These are phyloP conservation scores for Camponotus fellah DNA, from an alignment of 2,888 invertebrate genomes.

Conservation along the genomic window DNA sequence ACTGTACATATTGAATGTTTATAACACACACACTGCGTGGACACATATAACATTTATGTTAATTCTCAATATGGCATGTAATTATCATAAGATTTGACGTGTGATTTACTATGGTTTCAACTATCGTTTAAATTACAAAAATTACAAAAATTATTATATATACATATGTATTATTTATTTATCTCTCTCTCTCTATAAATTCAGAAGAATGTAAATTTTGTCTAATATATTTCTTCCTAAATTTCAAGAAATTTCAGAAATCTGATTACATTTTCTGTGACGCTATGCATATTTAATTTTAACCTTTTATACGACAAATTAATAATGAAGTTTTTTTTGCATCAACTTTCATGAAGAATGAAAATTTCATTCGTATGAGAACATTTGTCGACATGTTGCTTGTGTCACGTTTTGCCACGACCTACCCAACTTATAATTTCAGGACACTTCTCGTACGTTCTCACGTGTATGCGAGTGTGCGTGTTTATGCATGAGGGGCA, in stretches of 20 bases:
- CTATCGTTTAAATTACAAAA: neutral
- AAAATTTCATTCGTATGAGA: neutral
- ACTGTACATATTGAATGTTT: neutral
- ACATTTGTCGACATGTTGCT: constrained; percentile 50
- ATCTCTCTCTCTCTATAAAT: neutral
- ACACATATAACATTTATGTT: constrained; percentile 13
- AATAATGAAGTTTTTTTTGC: neutral
- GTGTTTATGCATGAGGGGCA: neutral
- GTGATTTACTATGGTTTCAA: neutral
- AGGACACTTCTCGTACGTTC: constrained; percentile 45
- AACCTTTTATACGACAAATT: neutral
- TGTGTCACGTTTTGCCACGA: constrained; percentile 64
- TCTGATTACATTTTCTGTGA: neutral
- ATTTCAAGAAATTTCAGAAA: neutral
- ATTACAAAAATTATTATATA: no score
- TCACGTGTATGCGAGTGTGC: constrained; percentile 24
- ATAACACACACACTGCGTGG: neutral
- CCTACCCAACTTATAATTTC: constrained; percentile 72
- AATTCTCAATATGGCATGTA: neutral
- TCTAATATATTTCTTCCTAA: neutral
- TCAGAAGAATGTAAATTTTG: neutral
- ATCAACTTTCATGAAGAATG: neutral
- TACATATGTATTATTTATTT: neutral
- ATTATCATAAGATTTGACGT: neutral
- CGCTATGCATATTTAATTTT: neutral